Base-by-base conservation (phyloP, 2,113 vertebrate genomes). In the Bucco capensis region DNA sequence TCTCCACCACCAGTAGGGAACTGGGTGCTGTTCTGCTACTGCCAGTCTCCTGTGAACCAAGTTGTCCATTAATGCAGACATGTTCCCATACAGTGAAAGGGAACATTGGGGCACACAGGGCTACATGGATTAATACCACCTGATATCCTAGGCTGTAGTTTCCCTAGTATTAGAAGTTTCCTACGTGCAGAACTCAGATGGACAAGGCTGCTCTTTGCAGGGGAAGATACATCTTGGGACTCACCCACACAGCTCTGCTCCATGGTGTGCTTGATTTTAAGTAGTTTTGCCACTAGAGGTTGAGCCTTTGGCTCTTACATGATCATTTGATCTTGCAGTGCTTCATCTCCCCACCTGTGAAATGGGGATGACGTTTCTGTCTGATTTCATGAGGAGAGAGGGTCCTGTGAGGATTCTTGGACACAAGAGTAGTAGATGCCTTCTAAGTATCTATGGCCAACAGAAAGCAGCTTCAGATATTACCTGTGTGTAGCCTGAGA, bases 171-270 rank as follows among this genome's bases (percentile, higher is more conserved):
- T 51, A 80, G n/a, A 88, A 84, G 35, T 62, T 57, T 38, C 58
- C 5, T 2, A 42, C 0, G 1, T 27, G 12, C 1, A 0, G 57
- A 76, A 62, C 28, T 75, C 0, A 0, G 79, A 84, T 56, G 38
- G 40, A 46, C 1, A 4, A 46, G 28, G 19, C 12, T 82, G 33
- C 81, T 85, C n/a, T 78, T 91, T 24, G 23, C 21, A 46, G 19
- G 18, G 24, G 12, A 23, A 49, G 46, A 37, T 33, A 24, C 2
- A 21, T 46, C 33, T 54, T 30, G 28, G 23, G 37, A 49, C 40
- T 64, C 44, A 61, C 9, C 13, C 19, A 44, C 44, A 21, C 22
- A 46, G 21, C n/a, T 86, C 38, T 62, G 58, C 17, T 25, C 25
- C 35, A 23, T 33, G 5, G 19, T 8, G 19, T 17, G 12, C 35